A percentile compares a stretch with the other conserved stretches of the same genome.
These are phyloP conservation scores for Percopsis omiscomaycus DNA, from an alignment of 2,797 vertebrate genomes.

Conservation along the genomic window DNA sequence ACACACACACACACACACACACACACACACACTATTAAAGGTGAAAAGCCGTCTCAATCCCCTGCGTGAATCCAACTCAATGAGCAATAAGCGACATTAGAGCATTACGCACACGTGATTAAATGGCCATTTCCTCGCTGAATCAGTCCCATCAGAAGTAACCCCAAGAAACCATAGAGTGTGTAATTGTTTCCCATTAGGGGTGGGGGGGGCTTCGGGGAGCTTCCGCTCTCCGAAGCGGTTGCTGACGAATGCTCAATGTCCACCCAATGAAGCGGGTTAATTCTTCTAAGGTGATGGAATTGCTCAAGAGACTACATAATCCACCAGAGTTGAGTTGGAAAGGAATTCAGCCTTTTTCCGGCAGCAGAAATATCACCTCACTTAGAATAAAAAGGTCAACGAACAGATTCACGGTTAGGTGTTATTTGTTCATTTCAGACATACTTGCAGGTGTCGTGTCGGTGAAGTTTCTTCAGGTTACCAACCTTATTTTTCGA, in stretches of 20 bases:
- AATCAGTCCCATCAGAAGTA: slow-evolving; percentile 79
- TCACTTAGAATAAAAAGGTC: too few species aligned
- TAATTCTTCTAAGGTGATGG: slow-evolving; percentile 56
- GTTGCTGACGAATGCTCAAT: slow-evolving; percentile 70
- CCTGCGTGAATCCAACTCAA: slow-evolving; percentile 58
- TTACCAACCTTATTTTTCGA: too few species aligned
- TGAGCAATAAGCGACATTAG: slow-evolving; percentile 78
- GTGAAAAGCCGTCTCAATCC: slow-evolving; percentile 41
- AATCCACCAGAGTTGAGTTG: slow-evolving; percentile 47
- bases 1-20: too few species aligned
- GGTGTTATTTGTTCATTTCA: too few species aligned
- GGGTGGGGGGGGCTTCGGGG: slow-evolving; percentile 63
- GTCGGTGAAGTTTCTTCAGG: too few species aligned
- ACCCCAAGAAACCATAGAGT: slow-evolving; percentile 76
- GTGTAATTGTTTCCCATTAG: slow-evolving; percentile 83
- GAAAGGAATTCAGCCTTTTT: slow-evolving; percentile 29
- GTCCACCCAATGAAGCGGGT: slow-evolving; percentile 50
- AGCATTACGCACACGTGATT: slow-evolving; percentile 80
- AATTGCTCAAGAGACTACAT: slow-evolving; percentile 49
- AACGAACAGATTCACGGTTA: too few species aligned
- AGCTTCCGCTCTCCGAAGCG: slow-evolving; percentile 61
- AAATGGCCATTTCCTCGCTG: slow-evolving; percentile 74
- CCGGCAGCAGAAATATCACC: too few species aligned
- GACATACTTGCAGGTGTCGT: too few species aligned
- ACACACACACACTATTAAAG: slow-evolving; percentile 17